Conservation (phyloP, 2,113 vertebrate genomes). For the Nyctereutes procyonoides region DNA sequence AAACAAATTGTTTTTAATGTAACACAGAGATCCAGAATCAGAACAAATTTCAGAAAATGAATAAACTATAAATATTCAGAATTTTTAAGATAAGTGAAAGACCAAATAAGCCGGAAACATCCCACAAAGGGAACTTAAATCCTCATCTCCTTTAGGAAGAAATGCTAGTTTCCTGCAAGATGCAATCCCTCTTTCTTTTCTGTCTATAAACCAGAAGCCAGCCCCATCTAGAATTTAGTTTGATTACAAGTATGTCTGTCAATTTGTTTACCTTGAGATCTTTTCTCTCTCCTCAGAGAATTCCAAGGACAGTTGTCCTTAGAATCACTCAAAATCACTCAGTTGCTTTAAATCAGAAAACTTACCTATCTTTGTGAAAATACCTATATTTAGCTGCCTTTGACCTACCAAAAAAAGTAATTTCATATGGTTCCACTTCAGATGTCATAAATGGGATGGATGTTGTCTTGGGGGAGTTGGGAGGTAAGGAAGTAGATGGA, state of each 20-base stretch:
- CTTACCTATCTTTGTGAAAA: neutral
- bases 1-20: conserved; percentile 20
- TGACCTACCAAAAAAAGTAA: neutral
- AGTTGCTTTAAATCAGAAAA: neutral
- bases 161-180: neutral
- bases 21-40: conserved; percentile 10
- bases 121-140: neutral
- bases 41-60: conserved; percentile 40
- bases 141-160: neutral
- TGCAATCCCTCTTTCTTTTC: neutral
- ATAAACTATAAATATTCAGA: neutral
- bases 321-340: neutral
- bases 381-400: neutral
- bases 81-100: conserved; percentile 50
- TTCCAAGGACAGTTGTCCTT: neutral
- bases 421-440: neutral
- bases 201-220: neutral
- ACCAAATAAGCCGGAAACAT: neutral
- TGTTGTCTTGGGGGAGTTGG: neutral
- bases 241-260: neutral
- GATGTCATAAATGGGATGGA: neutral
- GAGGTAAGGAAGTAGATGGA: neutral
- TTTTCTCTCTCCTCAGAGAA: conserved; percentile 15
- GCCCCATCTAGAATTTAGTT: neutral
- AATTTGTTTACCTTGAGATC: conserved; percentile 10